Base-by-base conservation (phyloP, 2,888 invertebrate species). In the Venusia cambrica region DNA sequence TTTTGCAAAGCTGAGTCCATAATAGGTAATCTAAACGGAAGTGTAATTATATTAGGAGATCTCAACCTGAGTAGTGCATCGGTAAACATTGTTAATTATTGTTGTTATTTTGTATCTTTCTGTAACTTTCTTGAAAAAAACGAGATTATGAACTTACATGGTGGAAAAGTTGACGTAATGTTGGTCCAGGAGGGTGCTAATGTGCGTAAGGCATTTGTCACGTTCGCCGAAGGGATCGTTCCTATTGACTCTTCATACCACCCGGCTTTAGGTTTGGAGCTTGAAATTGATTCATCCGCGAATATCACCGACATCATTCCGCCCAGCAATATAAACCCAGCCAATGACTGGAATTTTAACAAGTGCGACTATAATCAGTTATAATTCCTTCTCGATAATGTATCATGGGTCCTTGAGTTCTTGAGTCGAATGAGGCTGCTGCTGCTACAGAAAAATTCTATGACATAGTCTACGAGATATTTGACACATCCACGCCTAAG, bases 101-200 rank as follows among this genome's bases (percentile, higher is more conserved):
- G 18, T 22, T 18, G 18, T 13, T 35, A 35, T 9, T 35, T 35
- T 18, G 2, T 28, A 5, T 24, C 35, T 2, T 28, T 28, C 14
- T 35, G 22, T 18, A 12, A n/a, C 12, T 4, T 34, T 3, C 2
- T n/a, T 8, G 27, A 34, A 1, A 16, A 7, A 2, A 26, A 35
- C 12, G 3, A n/a, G 3, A 18, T 28, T 1, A 1, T 5, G 1
- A 35, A 35, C 9, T 12, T 7, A 2, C 3, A 19, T 26, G 25
- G 25, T 13, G 20, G 32, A 10, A 33, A 14, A 5, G 7, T 33
- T 9, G 35, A 35, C 24, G 24, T 32, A 1, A 18, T 32, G 1
- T 8, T 32, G 7, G 25, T 25, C 7, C 24, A n/a, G 25, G 24
- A 32, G 18, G 19, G 24, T n/a, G 24, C 6, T 18, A 15, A 16